These are phyloP conservation scores for Odontomyia ornata DNA, from an alignment of 2,888 invertebrate genomes.

Conservation along the genomic window DNA sequence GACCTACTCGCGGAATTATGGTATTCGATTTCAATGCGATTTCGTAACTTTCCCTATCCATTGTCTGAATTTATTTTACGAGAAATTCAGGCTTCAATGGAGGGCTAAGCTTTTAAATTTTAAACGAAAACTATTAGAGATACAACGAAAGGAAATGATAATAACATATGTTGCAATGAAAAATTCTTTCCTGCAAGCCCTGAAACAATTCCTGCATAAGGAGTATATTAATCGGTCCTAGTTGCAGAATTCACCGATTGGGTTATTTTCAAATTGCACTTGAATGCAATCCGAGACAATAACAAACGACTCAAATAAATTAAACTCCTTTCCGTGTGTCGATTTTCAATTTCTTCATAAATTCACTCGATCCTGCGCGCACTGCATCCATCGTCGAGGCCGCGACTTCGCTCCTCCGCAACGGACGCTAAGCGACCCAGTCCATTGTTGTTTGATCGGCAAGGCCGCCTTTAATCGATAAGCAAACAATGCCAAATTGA, in stretches of 20 bases:
- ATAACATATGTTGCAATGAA: too few species aligned
- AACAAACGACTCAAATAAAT: slow-evolving; percentile 41
- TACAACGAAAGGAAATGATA: too few species aligned
- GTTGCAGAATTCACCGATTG: slow-evolving; percentile 23
- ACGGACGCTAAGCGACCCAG: not conserved
- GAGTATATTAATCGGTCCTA: slow-evolving; percentile 12
- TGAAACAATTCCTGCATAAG: too few species aligned
- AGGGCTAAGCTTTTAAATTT: too few species aligned
- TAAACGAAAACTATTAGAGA: too few species aligned
- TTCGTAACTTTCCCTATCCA: slow-evolving; percentile 26
- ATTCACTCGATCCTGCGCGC: not conserved
- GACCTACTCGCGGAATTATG: slow-evolving; percentile 28
- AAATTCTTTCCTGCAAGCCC: too few species aligned
- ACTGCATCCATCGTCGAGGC: not conserved
- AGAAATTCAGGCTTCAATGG: too few species aligned
- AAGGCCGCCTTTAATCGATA: slow-evolving; percentile 47
- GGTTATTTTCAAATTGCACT: slow-evolving; percentile 8
- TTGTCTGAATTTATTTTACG: not conserved
- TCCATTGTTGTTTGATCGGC: slow-evolving; percentile 12
- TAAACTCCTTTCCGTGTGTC: slow-evolving; percentile 34
- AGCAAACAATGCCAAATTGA: slow-evolving; percentile 45
- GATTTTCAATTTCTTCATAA: slow-evolving; percentile 43
- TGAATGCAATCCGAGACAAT: slow-evolving; percentile 24
- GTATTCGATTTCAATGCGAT: slow-evolving; percentile 27
- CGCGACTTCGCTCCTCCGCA: not conserved